phyloP scores from a whole-genome alignment of 2,797 vertebrate species.

The Catamblyrhynchus diadema region DNA sequence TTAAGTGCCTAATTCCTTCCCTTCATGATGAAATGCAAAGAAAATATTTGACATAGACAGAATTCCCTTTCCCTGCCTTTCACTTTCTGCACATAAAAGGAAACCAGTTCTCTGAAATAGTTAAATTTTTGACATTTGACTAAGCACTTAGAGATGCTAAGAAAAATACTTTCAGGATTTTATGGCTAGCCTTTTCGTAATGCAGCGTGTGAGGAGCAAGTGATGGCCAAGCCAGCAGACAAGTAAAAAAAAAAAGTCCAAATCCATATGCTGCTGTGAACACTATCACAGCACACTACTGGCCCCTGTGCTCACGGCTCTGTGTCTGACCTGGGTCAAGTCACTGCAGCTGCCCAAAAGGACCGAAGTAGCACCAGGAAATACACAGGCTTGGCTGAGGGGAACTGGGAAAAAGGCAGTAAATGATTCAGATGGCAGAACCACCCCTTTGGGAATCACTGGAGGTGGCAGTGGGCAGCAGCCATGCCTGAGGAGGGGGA shows the following conservation, averaged over 20 bases:
- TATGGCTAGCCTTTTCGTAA: background rate
- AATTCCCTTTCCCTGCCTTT: conserved; percentile 16
- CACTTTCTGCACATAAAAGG: background rate
- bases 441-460: background rate
- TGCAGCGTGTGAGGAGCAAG: background rate
- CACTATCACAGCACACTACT: fast-evolving
- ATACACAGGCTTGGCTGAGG: background rate
- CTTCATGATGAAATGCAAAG: background rate
- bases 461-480: background rate
- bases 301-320: background rate
- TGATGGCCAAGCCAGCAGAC: background rate
- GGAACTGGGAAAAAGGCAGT: background rate
- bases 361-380: background rate
- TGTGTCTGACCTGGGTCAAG: background rate
- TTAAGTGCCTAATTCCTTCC: background rate
- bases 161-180: background rate
- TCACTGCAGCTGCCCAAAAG: background rate
- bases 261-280: background rate
- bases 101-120: background rate
- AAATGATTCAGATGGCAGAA: background rate
- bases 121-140: conserved; percentile 18
- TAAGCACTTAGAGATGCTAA: background rate
- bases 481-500: background rate
- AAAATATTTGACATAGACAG: background rate
- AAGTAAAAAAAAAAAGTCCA: background rate